Base-by-base conservation (phyloP, 2,113 vertebrate species). In the Piprites chloris region DNA sequence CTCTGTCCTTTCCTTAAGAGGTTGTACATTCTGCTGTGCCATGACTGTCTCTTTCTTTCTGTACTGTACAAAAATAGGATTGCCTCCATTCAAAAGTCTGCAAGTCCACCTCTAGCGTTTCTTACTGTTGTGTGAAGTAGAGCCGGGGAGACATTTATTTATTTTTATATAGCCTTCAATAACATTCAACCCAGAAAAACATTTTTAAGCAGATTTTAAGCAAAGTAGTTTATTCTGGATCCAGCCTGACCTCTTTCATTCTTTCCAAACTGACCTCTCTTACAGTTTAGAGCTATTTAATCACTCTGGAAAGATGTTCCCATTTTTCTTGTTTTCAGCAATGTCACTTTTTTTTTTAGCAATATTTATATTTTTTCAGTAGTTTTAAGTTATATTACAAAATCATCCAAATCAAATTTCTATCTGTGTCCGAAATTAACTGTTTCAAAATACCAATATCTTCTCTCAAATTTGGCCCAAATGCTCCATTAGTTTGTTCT, bases 171-270 rank as follows among this genome's bases (percentile, higher is more conserved):
- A 84, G 69, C 47, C 21, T 89, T 62, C 75, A 72, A 28, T 73
- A 65, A 65, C 10, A 76, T 79, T 91, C 44, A 85, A 65, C 21
- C 11, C 8, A 14, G 76, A 89, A 24, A 24, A 93, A 47, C 75
- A 82, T 87, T 93, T 91, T 93, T 4, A 87, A 78, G 39, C 52
- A 55, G 73, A 81, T 87, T 91, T 89, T 79, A 68, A 83, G 74
- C 28, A 37, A 91, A 65, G 19, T 47, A 82, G 28, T 90, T 95
- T 94, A 56, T 65, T 58, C 22, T 85, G 52, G 62, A 93, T 95
- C 24, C 49, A 94, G 42, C 18, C 73, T 72, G 65, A 89, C 49
- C 24, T 8, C 41, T 84, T 89, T 81, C 15, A 39, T 94, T 89
- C 53, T 79, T 95, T 91, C 66, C 52, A 90, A 68, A 87, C 26